Percentiles rank a stretch among this genome's conserved stretches.
Conservation (phyloP, 2,888 invertebrate species). For the Homarus gammarus region DNA sequence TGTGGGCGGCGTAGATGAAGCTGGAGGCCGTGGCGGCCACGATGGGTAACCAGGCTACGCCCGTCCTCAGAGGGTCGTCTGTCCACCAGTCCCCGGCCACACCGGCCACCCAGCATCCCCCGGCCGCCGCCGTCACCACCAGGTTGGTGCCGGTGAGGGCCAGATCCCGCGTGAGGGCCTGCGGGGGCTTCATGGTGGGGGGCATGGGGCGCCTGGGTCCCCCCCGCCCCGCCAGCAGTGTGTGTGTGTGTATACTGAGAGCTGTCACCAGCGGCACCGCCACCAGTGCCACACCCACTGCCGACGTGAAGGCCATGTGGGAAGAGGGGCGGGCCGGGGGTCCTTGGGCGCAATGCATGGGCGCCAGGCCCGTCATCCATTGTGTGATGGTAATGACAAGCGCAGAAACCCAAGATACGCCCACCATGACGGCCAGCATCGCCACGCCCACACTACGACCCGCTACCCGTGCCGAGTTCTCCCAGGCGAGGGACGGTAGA, state of each 20-base stretch:
- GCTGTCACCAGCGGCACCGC: constrained; percentile 60
- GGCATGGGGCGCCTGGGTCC: constrained; percentile 33
- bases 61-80: constrained; percentile 28
- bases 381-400: constrained; percentile 60
- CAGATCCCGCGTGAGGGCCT: constrained; percentile 67
- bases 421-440: constrained; percentile 57
- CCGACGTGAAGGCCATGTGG: constrained; percentile 63
- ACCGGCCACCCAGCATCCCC: constrained; percentile 70
- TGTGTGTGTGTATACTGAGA: constrained; percentile 68
- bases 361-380: constrained; percentile 70
- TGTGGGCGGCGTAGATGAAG: constrained; percentile 80
- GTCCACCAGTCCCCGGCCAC: constrained; percentile 68
- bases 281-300: constrained; percentile 71
- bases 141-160: constrained; percentile 66
- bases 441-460: constrained; percentile 58
- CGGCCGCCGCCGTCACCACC: constrained; percentile 57
- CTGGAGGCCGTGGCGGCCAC: constrained; percentile 69
- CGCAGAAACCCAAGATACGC: constrained; percentile 64
- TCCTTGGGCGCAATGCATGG: constrained; percentile 52
- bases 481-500: constrained; percentile 71
- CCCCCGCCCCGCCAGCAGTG: constrained; percentile 67
- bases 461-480: constrained; percentile 64
- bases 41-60: constrained; percentile 69
- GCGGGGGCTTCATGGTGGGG: constrained; percentile 61
- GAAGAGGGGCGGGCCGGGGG: constrained; percentile 15